These are phyloP conservation scores for Lordiphosa fenestrarum DNA, from an alignment of 2,888 invertebrate genomes.

Conservation along the genomic window DNA sequence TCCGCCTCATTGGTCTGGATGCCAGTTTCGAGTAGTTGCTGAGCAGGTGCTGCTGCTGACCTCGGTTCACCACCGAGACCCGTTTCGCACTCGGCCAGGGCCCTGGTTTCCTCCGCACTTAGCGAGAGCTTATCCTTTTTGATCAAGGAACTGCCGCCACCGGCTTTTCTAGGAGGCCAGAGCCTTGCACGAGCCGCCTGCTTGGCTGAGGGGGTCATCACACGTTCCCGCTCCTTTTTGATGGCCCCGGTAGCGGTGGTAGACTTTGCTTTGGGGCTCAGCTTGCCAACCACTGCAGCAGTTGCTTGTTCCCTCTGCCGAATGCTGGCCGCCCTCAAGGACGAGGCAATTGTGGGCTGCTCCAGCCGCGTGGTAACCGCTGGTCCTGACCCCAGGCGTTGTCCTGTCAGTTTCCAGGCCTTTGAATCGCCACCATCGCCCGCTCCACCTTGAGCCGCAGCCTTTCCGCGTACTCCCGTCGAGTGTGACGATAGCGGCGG, in stretches of 20 bases:
- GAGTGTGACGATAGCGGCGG: constrained; percentile 44
- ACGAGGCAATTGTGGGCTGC: constrained; percentile 54
- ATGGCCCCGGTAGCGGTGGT: not conserved
- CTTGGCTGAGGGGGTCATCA: constrained; percentile 8
- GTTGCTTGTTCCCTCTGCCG: constrained; percentile 23
- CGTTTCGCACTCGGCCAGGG: not conserved
- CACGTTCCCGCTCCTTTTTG: constrained; percentile 5
- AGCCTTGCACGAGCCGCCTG: constrained; percentile 31
- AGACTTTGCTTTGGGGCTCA: not conserved
- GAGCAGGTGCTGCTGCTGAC: not conserved
- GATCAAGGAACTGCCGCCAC: not conserved
- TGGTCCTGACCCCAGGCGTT: constrained; percentile 7
- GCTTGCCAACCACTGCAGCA: constrained; percentile 2
- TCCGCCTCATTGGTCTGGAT: constrained; percentile 72
- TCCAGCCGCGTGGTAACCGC: constrained; percentile 26
- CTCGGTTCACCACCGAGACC: not conserved
- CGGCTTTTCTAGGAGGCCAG: constrained; percentile 20
- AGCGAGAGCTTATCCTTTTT: constrained; percentile 11
- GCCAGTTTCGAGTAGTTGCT: constrained; percentile 39
- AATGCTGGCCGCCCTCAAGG: constrained; percentile 48
- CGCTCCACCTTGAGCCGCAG: constrained; percentile 42
- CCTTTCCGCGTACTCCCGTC: constrained; percentile 27
- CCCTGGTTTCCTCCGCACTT: not conserved
- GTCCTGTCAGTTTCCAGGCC: constrained; percentile 26
- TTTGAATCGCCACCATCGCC: constrained; percentile 56